phyloP scores from a whole-genome alignment of 2,888 invertebrate genomes.

The Pseudanteris insignis region DNA sequence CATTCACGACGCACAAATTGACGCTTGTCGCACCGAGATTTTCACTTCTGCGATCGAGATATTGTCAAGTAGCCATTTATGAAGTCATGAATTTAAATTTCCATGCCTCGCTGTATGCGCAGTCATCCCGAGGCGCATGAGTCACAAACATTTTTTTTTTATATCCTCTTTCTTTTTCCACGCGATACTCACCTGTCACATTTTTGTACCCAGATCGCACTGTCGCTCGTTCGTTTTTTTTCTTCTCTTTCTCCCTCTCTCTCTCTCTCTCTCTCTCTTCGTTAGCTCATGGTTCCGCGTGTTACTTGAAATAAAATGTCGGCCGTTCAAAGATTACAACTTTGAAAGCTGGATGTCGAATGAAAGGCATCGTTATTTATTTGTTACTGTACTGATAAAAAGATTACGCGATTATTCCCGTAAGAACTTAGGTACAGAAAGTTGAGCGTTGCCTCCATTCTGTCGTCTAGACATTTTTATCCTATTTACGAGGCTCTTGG shows the following conservation, averaged over 20 bases:
- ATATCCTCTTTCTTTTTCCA: constrained; percentile 13
- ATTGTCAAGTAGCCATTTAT: constrained; percentile 16
- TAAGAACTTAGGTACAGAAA: constrained; percentile 27
- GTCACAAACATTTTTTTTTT: no score
- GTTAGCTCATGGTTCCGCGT: no score
- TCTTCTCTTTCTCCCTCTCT: background rate
- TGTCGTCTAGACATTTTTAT: constrained; percentile 33
- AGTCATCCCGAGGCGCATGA: no score
- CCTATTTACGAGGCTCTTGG: constrained; percentile 38
- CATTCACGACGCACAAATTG: background rate
- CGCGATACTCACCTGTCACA: constrained; percentile 13
- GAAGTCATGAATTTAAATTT: constrained; percentile 28
- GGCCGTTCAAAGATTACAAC: no score
- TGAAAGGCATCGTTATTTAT: constrained; percentile 21
- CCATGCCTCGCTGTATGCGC: background rate
- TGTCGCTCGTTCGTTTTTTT: no score
- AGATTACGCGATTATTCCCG: constrained; percentile 18
- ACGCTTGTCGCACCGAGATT: constrained; percentile 6
- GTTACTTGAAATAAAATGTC: no score
- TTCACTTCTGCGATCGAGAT: constrained; percentile 4
- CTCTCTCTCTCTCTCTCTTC: no score
- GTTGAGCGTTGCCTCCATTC: constrained; percentile 20
- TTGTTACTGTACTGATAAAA: constrained; percentile 23
- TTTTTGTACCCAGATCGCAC: constrained; percentile 13
- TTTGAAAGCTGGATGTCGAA: constrained; percentile 3